Evolutionary conservation across 2,888 invertebrate genomes (phyloP).

Genomic region (Automeris io): DNA sequence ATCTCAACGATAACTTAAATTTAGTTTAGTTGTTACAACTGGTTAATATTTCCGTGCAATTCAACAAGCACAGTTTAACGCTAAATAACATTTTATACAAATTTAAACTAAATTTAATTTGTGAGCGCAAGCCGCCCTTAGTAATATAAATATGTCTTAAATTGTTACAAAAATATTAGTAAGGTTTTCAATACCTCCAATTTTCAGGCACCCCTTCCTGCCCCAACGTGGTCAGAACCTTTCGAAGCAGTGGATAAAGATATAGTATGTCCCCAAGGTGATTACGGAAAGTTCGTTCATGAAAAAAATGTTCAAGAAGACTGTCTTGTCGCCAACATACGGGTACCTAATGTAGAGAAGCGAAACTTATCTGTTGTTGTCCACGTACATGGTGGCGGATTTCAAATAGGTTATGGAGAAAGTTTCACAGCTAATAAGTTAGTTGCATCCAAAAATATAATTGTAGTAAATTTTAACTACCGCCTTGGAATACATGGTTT

Average conservation of each 20-base stretch:
- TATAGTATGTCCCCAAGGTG: constrained; percentile 29
- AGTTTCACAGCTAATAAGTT: constrained; percentile 14
- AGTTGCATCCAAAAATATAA: constrained; percentile 20
- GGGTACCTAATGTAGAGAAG: constrained; percentile 35
- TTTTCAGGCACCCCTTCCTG: constrained; percentile 33
- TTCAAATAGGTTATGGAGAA: constrained; percentile 16
- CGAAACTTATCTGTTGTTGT: constrained; percentile 29
- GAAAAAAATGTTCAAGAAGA: too few relatives aligned
- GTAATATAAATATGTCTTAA: too few relatives aligned
- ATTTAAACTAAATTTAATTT: too few relatives aligned
- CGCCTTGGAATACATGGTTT: constrained; percentile 29
- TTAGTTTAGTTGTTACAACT: too few relatives aligned
- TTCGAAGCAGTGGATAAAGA: constrained; percentile 25
- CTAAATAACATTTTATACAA: too few relatives aligned
- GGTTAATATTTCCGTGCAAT: too few relatives aligned
- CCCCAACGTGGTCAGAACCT: constrained; percentile 25
- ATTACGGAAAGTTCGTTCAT: too few relatives aligned
- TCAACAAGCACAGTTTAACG: too few relatives aligned
- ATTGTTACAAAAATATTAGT: too few relatives aligned
- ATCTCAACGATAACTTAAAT: too few relatives aligned
- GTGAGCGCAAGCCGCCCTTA: too few relatives aligned
- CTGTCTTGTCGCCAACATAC: constrained; percentile 47
- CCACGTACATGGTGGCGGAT: constrained; percentile 29
- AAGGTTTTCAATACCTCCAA: too few relatives aligned
- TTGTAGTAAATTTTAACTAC: constrained; percentile 30